phyloP scores from a whole-genome alignment of 2,113 vertebrate genomes.

The Tringa solitaria region DNA sequence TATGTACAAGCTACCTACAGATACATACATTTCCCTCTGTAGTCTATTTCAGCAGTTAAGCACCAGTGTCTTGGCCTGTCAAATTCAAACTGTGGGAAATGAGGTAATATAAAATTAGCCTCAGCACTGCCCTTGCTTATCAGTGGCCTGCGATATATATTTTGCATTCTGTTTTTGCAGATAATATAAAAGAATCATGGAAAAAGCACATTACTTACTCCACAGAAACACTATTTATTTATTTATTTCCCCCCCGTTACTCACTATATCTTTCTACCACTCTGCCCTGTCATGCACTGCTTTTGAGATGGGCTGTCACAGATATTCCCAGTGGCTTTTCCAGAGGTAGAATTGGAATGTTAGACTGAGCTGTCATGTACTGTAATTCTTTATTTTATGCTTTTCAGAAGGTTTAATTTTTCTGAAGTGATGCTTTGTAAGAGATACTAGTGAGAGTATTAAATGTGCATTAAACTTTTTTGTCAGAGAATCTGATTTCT shows the following conservation, averaged over 20 bases:
- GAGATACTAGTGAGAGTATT: not conserved
- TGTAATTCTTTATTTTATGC: conserved; percentile 31
- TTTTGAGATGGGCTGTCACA: conserved; percentile 42
- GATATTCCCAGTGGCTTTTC: conserved; percentile 46
- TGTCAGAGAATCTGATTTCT: not conserved
- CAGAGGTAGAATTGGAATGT: not conserved
- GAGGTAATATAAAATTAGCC: not conserved
- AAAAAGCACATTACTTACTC: not conserved
- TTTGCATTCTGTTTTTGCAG: not conserved
- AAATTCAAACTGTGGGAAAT: not conserved
- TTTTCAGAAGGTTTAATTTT: conserved; percentile 24
- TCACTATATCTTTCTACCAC: not conserved
- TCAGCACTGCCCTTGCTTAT: not conserved
- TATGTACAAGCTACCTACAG: not conserved
- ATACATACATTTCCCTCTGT: not conserved
- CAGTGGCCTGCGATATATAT: not conserved
- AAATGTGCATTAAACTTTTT: not conserved
- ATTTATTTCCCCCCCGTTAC: not conserved
- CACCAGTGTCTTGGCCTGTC: not conserved
- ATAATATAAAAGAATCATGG: not conserved
- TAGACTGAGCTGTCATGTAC: conserved; percentile 40
- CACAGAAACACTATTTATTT: not conserved
- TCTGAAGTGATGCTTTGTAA: not conserved
- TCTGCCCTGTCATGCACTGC: not conserved
- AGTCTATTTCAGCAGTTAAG: not conserved